Conservation (phyloP, 2,888 invertebrate species). For the Habroteleia sp. region DNA sequence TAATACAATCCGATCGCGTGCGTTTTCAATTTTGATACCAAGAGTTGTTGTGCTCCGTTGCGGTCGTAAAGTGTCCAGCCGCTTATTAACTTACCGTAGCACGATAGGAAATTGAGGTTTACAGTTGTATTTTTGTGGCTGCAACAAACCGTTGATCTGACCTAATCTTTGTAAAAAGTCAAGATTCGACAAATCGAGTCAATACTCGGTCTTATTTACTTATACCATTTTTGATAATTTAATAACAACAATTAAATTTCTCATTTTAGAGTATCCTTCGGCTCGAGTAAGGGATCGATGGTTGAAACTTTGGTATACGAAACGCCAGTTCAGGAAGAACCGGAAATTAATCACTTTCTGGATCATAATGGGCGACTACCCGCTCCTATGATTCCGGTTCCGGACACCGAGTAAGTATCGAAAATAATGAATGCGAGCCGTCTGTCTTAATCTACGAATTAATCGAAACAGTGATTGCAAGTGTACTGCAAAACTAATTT, state of each 20-base stretch:
- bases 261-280: slow-evolving; percentile 92
- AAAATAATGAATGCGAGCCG: slow-evolving; percentile 13
- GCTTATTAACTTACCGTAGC: slow-evolving; percentile 67
- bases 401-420: slow-evolving; percentile 79
- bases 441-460: neutral
- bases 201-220: neutral
- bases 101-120: slow-evolving; percentile 76
- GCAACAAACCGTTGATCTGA: slow-evolving; percentile 29
- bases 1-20: slow-evolving; percentile 63
- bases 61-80: slow-evolving; percentile 66
- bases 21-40: slow-evolving; percentile 74
- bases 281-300: slow-evolving; percentile 96
- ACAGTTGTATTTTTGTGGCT: slow-evolving; percentile 67
- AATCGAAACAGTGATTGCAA: slow-evolving; percentile 10
- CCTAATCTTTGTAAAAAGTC: slow-evolving; percentile 25
- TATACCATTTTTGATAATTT: too few species aligned
- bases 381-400: slow-evolving; percentile 75
- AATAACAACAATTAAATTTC: too few species aligned
- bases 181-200: slow-evolving; percentile 10
- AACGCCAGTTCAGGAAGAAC: slow-evolving; percentile 89
- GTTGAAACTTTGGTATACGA: slow-evolving; percentile 96
- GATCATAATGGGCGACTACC: slow-evolving; percentile 79
- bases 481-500: neutral
- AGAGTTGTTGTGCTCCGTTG: slow-evolving; percentile 66
- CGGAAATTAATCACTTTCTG: slow-evolving; percentile 85